These are phyloP conservation scores for Orthonyx spaldingii DNA, from an alignment of 2,113 vertebrate genomes.

Conservation along the genomic window DNA sequence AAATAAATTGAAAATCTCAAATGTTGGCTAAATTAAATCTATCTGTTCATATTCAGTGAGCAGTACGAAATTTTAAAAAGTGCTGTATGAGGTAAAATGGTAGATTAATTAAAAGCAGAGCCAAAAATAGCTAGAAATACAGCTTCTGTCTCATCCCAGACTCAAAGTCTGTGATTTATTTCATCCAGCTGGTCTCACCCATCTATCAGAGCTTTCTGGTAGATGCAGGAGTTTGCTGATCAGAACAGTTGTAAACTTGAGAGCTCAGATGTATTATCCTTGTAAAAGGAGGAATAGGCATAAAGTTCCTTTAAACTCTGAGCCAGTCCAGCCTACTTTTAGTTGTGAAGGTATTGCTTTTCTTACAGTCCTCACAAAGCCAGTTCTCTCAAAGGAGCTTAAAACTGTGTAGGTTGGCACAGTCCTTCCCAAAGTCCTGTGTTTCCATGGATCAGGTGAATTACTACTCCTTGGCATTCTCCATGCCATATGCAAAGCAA, in stretches of 20 bases:
- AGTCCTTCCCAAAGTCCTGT: not conserved
- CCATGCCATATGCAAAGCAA: not conserved
- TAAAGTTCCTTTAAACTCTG: not conserved
- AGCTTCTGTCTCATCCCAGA: not conserved
- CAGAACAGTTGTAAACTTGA: not conserved
- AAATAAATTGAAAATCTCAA: slow-evolving; percentile 21
- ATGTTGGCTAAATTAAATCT: not conserved
- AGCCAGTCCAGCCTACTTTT: not conserved
- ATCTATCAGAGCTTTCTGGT: not conserved
- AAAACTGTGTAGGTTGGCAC: not conserved
- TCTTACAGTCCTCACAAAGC: fast-evolving
- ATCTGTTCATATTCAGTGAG: not conserved
- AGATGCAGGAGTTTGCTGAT: not conserved
- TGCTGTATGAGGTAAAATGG: not conserved
- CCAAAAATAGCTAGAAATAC: not conserved
- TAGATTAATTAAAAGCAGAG: not conserved
- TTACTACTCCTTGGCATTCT: not conserved
- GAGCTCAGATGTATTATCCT: not conserved
- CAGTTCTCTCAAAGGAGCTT: not conserved
- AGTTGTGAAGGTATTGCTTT: not conserved
- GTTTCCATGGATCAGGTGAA: not conserved
- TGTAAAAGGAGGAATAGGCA: not conserved
- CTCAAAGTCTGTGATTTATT: not conserved
- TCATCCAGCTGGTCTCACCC: not conserved
- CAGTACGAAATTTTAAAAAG: not conserved